A percentile compares a stretch with the other conserved stretches of the same genome.
Evolutionary conservation across 1,140 invertebrate species (phyloP).

Genomic region (Solenopsis fugax): DNA sequence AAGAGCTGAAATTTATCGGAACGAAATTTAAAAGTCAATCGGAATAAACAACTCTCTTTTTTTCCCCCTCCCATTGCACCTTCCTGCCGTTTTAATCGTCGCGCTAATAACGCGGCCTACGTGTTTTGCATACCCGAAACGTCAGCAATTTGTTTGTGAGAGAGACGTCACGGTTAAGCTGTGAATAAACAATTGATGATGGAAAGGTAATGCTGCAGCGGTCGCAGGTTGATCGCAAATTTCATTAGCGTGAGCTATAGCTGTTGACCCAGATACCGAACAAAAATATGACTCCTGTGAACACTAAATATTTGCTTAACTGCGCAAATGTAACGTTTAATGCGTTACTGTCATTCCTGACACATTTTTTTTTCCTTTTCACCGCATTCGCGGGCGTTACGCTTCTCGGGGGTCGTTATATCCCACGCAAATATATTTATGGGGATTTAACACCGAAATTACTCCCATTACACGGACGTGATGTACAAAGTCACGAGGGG

Average conservation of each 20-base stretch:
- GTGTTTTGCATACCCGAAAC: background rate
- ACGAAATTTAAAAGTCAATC: conserved; percentile 7
- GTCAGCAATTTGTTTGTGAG: conserved; percentile 25
- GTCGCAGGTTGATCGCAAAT: conserved; percentile 13
- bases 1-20: background rate
- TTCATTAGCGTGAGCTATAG: conserved; percentile 16
- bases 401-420: background rate
- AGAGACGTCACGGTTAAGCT: conserved; percentile 16
- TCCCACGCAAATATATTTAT: conserved; percentile 38
- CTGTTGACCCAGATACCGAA: conserved; percentile 28
- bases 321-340: conserved; percentile 20
- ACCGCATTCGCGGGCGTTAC: background rate
- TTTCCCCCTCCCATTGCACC: background rate
- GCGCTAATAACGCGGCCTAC: conserved; percentile 8
- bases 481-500: background rate
- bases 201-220: conserved; percentile 9
- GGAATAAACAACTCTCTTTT: conserved; percentile 2
- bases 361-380: background rate
- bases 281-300: conserved; percentile 28
- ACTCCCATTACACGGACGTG: background rate
- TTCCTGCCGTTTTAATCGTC: background rate
- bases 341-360: background rate
- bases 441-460: conserved; percentile 26
- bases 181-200: conserved; percentile 34
- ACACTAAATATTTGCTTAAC: conserved; percentile 33